These are phyloP conservation scores for Mamestra configurata DNA, from an alignment of 1,140 invertebrate genomes.

Conservation along the genomic window DNA sequence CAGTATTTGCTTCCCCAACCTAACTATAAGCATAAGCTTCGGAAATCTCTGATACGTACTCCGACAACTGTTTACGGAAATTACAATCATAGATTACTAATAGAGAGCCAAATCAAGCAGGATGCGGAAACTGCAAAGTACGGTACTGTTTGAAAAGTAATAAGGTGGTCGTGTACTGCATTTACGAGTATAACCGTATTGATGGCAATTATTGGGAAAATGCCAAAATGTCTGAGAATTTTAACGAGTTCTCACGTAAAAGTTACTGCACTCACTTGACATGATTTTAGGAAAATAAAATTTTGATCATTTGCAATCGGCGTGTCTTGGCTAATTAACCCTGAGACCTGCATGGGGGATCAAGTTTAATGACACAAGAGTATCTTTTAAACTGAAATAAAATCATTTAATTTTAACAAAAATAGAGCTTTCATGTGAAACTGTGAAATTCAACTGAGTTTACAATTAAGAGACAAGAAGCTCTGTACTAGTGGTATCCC, in stretches of 20 bases:
- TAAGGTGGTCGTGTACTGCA: slow-evolving; percentile 21
- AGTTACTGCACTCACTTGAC: slow-evolving; percentile 31
- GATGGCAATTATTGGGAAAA: slow-evolving; percentile 54
- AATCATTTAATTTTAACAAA: background rate
- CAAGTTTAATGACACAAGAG: background rate
- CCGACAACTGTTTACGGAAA: slow-evolving; percentile 51
- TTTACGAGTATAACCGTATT: slow-evolving; percentile 29
- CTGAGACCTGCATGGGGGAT: background rate
- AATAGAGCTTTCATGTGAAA: background rate
- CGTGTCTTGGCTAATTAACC: background rate
- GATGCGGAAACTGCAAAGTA: slow-evolving; percentile 23
- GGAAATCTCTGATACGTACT: slow-evolving; percentile 41
- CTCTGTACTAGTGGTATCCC: too few species aligned
- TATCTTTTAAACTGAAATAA: background rate
- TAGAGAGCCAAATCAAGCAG: slow-evolving; percentile 26
- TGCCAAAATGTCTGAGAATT: slow-evolving; percentile 61
- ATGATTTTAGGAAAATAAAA: slow-evolving; percentile 10
- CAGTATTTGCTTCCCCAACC: slow-evolving; percentile 21
- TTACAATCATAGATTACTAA: slow-evolving; percentile 51
- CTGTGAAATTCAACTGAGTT: too few species aligned
- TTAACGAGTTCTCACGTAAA: slow-evolving; percentile 50
- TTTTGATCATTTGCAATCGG: background rate
- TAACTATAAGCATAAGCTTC: slow-evolving; percentile 9
- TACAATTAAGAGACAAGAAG: too few species aligned
- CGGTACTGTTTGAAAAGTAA: slow-evolving; percentile 18